Evolutionary conservation across 1,140 invertebrate species (phyloP).

Genomic region (Helicoverpa armigera): DNA sequence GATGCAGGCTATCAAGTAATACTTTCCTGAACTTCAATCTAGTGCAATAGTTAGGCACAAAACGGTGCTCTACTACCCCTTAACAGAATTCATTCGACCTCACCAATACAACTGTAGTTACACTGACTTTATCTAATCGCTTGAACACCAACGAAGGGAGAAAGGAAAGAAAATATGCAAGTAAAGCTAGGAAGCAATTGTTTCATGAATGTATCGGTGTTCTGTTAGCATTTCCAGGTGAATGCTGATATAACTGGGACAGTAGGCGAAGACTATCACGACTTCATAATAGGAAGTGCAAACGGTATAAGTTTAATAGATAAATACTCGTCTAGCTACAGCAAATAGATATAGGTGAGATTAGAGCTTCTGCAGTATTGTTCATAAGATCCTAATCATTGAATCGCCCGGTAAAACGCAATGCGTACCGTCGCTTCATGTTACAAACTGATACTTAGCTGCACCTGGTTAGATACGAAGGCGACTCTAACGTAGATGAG

Average conservation of each 20-base stretch:
- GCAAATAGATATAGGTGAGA: neutral
- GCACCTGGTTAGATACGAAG: no score
- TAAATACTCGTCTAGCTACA: neutral
- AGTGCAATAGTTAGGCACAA: no score
- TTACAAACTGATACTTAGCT: no score
- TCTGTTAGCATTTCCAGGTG: slow-evolving; percentile 1
- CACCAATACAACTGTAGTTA: neutral
- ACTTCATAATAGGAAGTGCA: neutral
- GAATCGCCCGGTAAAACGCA: no score
- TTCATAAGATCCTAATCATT: no score
- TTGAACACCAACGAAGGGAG: slow-evolving; percentile 36
- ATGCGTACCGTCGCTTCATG: no score
- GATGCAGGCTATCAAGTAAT: no score
- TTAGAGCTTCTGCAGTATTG: no score
- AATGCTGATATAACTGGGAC: slow-evolving; percentile 25
- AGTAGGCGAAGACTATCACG: neutral
- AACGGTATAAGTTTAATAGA: neutral
- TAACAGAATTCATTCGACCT: neutral
- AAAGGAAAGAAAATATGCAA: slow-evolving; percentile 36
- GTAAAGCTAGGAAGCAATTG: slow-evolving; percentile 35
- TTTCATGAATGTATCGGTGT: slow-evolving; percentile 22
- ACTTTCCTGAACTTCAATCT: no score
- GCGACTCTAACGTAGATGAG: no score
- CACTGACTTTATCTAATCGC: slow-evolving; percentile 1
- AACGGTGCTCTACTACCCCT: neutral